phyloP scores from a whole-genome alignment of 2,797 vertebrate species.

The Chelon labrosus region DNA sequence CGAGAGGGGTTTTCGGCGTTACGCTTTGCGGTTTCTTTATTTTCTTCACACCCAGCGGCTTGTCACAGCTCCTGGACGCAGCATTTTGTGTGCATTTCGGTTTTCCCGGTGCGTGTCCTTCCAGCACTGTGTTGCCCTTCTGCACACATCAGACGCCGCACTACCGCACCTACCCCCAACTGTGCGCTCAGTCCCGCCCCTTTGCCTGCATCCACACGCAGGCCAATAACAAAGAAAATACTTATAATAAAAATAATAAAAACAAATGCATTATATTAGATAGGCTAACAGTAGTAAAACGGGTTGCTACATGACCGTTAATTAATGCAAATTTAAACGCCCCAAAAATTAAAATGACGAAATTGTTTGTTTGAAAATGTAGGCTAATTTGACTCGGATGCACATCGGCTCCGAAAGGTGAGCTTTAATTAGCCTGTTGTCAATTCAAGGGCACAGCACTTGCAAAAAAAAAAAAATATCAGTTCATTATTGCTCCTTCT shows the following conservation, averaged over 20 bases:
- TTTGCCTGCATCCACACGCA: conserved; percentile 59
- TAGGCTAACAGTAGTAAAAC: neutral
- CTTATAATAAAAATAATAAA: neutral
- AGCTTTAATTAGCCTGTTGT: too few species aligned
- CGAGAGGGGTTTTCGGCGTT: conserved; percentile 34
- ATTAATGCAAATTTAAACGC: too few species aligned
- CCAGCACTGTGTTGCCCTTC: conserved; percentile 40
- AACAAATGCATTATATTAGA: neutral
- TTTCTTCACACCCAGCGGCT: conserved; percentile 55
- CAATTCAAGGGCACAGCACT: too few species aligned
- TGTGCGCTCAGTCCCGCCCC: conserved; percentile 71
- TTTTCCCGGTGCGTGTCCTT: conserved; percentile 44
- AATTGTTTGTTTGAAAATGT: too few species aligned
- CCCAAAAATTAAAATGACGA: too few species aligned
- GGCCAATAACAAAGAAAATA: conserved; percentile 7
- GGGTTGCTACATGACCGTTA: too few species aligned
- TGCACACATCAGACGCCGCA: conserved; percentile 69
- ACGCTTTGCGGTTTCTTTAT: neutral
- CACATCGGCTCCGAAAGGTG: too few species aligned
- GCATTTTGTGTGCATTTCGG: conserved; percentile 73
- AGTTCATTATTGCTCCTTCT: too few species aligned
- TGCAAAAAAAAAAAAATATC: too few species aligned
- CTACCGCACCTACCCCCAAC: conserved; percentile 75
- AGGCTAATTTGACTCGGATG: too few species aligned
- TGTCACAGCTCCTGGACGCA: conserved; percentile 65